These are phyloP conservation scores for Probaryconus sp. DNA, from an alignment of 1,140 invertebrate genomes.

Conservation along the genomic window DNA sequence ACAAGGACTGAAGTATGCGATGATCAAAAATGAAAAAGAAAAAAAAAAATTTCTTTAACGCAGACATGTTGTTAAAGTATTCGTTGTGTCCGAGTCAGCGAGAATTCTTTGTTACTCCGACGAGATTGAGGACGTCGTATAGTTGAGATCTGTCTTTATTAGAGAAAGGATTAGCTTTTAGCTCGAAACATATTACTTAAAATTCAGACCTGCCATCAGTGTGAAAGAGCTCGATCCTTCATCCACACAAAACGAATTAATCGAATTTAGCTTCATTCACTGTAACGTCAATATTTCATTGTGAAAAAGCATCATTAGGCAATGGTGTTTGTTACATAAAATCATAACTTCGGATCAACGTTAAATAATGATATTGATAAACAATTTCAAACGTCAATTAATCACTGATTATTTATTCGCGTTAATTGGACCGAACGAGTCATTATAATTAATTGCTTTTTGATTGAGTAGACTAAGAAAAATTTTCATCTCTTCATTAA, in stretches of 20 bases:
- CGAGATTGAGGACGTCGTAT: slow-evolving; percentile 32
- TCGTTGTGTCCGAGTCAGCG: slow-evolving; percentile 30
- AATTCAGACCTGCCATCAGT: slow-evolving; percentile 21
- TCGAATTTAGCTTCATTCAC: slow-evolving; percentile 27
- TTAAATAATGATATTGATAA: too few species aligned
- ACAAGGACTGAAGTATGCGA: too few species aligned
- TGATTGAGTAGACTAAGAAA: too few species aligned
- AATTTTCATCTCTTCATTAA: too few species aligned
- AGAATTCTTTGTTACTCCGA: slow-evolving; percentile 37
- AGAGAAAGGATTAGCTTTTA: slow-evolving; percentile 13
- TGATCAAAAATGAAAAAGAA: too few species aligned
- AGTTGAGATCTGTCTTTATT: slow-evolving; percentile 40
- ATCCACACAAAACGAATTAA: slow-evolving; percentile 35
- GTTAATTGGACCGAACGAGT: too few species aligned
- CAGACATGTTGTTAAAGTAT: too few species aligned
- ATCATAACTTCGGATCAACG: background rate
- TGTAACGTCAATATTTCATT: background rate
- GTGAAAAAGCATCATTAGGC: slow-evolving; percentile 16
- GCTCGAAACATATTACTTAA: slow-evolving; percentile 35
- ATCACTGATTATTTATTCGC: too few species aligned
- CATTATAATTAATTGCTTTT: too few species aligned
- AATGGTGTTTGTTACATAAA: slow-evolving; percentile 23
- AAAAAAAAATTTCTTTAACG: too few species aligned
- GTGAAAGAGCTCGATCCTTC: slow-evolving; percentile 34
- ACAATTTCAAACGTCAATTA: too few species aligned